A percentile compares a stretch with the other conserved stretches of the same genome.
Evolutionary conservation across 2,113 vertebrate genomes (phyloP).

Genomic region (Gasterosteus aculeatus): DNA sequence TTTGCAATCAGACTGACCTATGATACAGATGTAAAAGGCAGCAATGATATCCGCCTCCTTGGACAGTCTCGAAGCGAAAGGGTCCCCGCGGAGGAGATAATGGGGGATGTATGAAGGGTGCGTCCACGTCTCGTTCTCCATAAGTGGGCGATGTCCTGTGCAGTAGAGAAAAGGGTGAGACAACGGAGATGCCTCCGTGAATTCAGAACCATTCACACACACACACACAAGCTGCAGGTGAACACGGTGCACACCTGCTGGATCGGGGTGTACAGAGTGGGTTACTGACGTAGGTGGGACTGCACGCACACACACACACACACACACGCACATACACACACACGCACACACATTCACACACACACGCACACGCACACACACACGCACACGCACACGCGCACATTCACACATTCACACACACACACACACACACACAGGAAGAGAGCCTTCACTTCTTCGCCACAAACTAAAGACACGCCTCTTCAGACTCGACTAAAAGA

Average conservation of each 20-base stretch:
- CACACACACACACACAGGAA: too few species aligned
- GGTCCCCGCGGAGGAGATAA: constrained; percentile 84
- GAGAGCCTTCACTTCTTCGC: too few species aligned
- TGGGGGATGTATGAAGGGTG: constrained; percentile 77
- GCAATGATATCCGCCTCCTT: constrained; percentile 90
- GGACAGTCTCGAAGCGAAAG: constrained; percentile 91
- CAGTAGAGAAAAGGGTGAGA: constrained; percentile 39
- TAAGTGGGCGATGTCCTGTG: constrained; percentile 65
- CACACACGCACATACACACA: too few species aligned
- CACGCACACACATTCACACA: too few species aligned
- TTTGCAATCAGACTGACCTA: constrained; percentile 82
- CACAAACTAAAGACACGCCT: too few species aligned
- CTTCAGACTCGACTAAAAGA: too few species aligned
- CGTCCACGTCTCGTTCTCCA: constrained; percentile 77
- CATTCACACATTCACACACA: too few species aligned
- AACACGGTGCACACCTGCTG: not conserved
- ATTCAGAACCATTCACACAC: constrained; percentile 3
- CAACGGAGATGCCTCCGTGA: constrained; percentile 2
- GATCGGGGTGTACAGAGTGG: too few species aligned
- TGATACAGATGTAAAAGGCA: constrained; percentile 88
- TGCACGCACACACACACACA: not conserved
- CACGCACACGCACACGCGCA: too few species aligned
- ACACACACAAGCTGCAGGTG: not conserved
- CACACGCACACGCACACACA: too few species aligned
- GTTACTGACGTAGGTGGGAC: not conserved